These are phyloP conservation scores for Colletes gigas DNA, from an alignment of 1,140 invertebrate genomes.

Conservation along the genomic window DNA sequence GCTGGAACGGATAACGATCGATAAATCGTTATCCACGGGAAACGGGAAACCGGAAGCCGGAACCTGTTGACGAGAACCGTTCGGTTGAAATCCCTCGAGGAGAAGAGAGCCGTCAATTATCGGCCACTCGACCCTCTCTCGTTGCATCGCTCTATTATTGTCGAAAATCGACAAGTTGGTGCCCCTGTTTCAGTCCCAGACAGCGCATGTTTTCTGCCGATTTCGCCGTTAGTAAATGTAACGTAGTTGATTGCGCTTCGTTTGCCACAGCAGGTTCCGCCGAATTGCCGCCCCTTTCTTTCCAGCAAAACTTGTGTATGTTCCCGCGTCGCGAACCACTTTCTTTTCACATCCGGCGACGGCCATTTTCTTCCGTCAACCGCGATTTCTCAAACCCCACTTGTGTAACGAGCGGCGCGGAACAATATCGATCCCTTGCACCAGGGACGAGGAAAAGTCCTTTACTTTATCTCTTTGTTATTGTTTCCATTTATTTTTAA, in stretches of 20 bases:
- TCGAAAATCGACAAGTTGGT: background rate
- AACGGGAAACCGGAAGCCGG: background rate
- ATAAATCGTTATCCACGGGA: background rate
- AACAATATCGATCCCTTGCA: too few species aligned
- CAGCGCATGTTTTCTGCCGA: slow-evolving; percentile 31
- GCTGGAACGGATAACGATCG: background rate
- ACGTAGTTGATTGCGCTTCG: slow-evolving; percentile 12
- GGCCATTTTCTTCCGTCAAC: background rate
- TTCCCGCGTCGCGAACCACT: background rate
- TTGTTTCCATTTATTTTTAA: too few species aligned
- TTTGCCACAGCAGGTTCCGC: slow-evolving; percentile 3
- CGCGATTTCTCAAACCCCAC: background rate
- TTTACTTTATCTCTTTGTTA: too few species aligned
- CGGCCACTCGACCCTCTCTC: background rate
- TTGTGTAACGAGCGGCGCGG: background rate
- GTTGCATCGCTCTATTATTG: slow-evolving; percentile 3
- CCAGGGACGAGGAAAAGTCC: too few species aligned
- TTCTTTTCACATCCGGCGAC: background rate
- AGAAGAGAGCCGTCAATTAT: slow-evolving; percentile 12
- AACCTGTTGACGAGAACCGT: background rate
- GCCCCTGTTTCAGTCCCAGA: background rate
- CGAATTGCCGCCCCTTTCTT: slow-evolving; percentile 21
- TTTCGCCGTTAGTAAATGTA: slow-evolving; percentile 12
- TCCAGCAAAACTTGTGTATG: too few species aligned
- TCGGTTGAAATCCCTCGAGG: background rate